A percentile compares a stretch with the other conserved stretches of the same genome.
phyloP scores from a whole-genome alignment of 1,140 invertebrate genomes.

The Ooceraea biroi region DNA sequence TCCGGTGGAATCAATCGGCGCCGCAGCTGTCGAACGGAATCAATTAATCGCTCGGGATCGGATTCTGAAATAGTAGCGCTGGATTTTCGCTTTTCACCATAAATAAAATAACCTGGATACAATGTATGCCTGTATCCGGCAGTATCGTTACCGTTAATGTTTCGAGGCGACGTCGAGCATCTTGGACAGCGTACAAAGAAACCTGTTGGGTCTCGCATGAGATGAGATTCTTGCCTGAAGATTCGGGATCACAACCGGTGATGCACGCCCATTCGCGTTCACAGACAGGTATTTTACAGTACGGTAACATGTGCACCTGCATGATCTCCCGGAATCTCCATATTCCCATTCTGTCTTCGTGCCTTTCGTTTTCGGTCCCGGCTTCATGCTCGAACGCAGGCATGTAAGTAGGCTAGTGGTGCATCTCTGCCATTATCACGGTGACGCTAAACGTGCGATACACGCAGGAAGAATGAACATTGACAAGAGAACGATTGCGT shows the following conservation, averaged over 20 bases:
- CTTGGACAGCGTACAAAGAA: conserved; percentile 1
- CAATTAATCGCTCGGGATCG: not conserved
- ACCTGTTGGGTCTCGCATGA: conserved; percentile 16
- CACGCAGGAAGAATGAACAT: conserved; percentile 2
- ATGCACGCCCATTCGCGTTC: not conserved
- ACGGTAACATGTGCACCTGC: not conserved
- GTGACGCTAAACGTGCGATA: not conserved
- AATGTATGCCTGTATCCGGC: conserved; percentile 13
- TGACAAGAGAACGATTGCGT: not conserved
- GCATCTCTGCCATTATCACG: conserved; percentile 25
- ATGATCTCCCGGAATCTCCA: not conserved
- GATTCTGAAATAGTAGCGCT: not conserved
- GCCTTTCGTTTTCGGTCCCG: conserved; percentile 72
- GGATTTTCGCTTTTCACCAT: too few relatives aligned
- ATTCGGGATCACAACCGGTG: not conserved
- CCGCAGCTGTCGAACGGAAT: not conserved
- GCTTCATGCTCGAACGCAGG: not conserved
- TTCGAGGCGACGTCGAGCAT: conserved; percentile 10
- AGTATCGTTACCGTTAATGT: not conserved
- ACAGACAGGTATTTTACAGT: not conserved
- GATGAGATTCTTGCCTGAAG: conserved; percentile 14
- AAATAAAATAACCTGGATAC: not conserved
- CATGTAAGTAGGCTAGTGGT: conserved; percentile 54
- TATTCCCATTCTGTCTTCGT: conserved; percentile 41
- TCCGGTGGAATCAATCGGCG: not conserved